Percentiles rank a stretch among this genome's conserved stretches.
These are phyloP conservation scores for Struthio camelus DNA, from an alignment of 2,113 vertebrate species.

Conservation along the genomic window DNA sequence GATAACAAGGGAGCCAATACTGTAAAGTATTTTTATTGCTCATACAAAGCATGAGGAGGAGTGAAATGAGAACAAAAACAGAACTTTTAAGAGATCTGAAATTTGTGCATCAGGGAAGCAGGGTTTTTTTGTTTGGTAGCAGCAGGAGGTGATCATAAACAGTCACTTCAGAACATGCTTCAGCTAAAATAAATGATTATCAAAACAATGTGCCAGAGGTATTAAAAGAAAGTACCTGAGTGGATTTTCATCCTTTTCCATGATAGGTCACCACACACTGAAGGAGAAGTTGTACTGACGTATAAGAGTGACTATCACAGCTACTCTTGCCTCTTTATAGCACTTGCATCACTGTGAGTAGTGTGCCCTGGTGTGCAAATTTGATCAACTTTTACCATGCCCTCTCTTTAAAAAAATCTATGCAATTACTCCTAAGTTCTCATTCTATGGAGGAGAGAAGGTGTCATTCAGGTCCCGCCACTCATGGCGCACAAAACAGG, in stretches of 20 bases:
- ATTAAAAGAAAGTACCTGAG: background rate
- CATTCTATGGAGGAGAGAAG: background rate
- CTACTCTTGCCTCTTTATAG: background rate
- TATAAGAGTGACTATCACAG: background rate
- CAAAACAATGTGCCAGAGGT: background rate
- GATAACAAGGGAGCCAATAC: background rate
- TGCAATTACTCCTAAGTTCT: background rate
- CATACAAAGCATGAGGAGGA: background rate
- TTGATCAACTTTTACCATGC: background rate
- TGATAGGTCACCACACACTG: background rate
- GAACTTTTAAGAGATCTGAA: background rate
- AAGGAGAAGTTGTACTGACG: background rate
- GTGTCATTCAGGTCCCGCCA: background rate
- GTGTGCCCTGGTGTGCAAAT: background rate
- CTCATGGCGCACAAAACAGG: background rate
- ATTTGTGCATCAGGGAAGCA: background rate
- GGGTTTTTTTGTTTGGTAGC: background rate
- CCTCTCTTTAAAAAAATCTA: background rate
- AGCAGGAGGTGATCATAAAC: background rate
- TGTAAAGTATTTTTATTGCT: background rate
- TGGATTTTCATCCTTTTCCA: background rate
- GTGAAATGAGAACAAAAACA: background rate
- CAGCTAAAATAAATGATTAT: background rate
- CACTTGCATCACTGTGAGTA: background rate
- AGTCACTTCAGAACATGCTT: background rate